Evolutionary conservation across 2,113 vertebrate species (phyloP).

Genomic region (Grallaria varia): DNA sequence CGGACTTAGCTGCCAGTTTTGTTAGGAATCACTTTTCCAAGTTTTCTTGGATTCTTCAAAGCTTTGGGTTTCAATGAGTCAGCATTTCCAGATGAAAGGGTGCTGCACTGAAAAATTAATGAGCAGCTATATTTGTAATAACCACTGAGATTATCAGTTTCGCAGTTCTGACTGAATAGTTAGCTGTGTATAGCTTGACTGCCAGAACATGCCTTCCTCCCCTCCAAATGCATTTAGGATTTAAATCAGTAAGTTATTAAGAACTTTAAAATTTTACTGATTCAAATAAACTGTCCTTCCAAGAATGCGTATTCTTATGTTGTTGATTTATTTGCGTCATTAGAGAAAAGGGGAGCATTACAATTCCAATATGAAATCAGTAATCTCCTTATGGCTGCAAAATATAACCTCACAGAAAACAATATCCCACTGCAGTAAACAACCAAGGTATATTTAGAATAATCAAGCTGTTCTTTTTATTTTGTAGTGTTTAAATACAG

Average conservation of each 20-base stretch:
- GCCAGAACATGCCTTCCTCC: background rate
- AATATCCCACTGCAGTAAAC: background rate
- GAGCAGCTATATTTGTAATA: background rate
- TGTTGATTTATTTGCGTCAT: background rate
- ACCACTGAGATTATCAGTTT: background rate
- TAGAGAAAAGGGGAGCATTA: background rate
- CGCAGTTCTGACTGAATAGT: background rate
- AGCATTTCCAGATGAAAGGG: background rate
- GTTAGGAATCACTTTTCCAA: background rate
- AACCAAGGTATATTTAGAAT: background rate
- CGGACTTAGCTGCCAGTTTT: background rate
- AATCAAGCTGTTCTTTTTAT: background rate
- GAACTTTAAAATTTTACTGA: background rate
- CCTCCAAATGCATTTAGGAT: background rate
- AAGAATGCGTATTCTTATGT: fast-evolving
- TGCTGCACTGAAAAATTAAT: background rate
- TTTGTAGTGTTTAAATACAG: background rate
- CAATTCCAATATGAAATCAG: background rate
- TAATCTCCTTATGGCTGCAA: background rate
- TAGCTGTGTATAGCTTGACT: background rate
- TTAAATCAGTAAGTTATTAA: background rate
- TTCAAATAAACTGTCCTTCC: background rate
- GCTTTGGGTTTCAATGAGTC: constrained; percentile 3
- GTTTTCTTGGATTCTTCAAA: constrained; percentile 1
- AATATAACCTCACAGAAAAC: background rate